Conservation (phyloP, 2,113 vertebrate species). For the Carollia perspicillata region DNA sequence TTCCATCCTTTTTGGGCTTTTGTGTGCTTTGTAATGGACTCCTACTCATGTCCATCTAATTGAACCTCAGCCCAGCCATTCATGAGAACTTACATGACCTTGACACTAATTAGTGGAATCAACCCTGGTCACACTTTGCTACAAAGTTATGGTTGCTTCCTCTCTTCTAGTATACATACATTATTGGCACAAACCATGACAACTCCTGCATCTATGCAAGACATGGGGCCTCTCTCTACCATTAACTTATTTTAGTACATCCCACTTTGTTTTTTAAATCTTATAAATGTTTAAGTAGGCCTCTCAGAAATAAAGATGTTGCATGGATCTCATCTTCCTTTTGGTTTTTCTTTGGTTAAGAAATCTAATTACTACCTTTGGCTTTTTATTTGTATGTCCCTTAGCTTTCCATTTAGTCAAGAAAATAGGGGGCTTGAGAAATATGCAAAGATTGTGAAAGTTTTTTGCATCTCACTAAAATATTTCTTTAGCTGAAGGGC, state of each 20-base stretch:
- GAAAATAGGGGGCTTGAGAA: constrained; percentile 76
- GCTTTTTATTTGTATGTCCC: constrained; percentile 69
- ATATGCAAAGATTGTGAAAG: constrained; percentile 77
- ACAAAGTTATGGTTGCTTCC: neutral
- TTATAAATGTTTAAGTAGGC: neutral
- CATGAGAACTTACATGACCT: neutral
- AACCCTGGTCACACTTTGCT: neutral
- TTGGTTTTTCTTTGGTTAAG: constrained; percentile 35
- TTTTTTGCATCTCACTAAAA: constrained; percentile 82
- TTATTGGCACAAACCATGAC: neutral
- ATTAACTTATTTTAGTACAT: neutral
- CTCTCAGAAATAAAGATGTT: constrained; percentile 42
- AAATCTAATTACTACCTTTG: constrained; percentile 61
- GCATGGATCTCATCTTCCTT: neutral
- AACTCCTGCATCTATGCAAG: neutral
- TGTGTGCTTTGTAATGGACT: neutral
- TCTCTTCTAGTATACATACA: neutral
- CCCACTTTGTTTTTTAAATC: neutral
- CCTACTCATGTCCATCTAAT: neutral
- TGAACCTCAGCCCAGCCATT: neutral
- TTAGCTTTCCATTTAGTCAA: constrained; percentile 73
- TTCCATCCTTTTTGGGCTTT: neutral
- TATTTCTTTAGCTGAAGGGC: constrained; percentile 82
- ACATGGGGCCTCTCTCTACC: neutral
- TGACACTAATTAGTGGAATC: neutral